Conservation (phyloP, 1,140 invertebrate species). For the Sycobia sp. region DNA sequence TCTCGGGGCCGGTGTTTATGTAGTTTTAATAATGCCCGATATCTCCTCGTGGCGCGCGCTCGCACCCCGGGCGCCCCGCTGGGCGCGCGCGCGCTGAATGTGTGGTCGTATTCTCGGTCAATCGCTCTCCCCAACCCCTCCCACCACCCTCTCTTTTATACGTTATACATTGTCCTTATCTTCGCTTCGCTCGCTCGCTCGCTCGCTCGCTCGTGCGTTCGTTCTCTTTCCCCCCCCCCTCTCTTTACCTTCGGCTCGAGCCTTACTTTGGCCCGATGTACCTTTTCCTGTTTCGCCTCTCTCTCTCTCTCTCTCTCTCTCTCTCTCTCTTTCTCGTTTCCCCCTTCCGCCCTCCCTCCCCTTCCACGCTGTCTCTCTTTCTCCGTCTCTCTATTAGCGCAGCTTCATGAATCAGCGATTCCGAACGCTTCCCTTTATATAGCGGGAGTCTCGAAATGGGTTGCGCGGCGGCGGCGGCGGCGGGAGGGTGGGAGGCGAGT, state of each 20-base stretch:
- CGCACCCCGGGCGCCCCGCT: conserved; percentile 50
- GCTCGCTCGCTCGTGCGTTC: conserved; percentile 7
- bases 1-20: conserved; percentile 54
- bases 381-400: conserved; percentile 27
- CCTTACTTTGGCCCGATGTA: too few relatives aligned
- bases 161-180: conserved; percentile 46
- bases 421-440: conserved; percentile 7
- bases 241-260: not conserved
- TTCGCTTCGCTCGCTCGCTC: conserved; percentile 37
- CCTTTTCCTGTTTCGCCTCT: too few relatives aligned
- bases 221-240: conserved; percentile 21
- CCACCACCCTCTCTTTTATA: too few relatives aligned
- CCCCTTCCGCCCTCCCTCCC: conserved; percentile 22
- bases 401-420: conserved; percentile 30
- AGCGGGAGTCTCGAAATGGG: not conserved
- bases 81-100: conserved; percentile 44
- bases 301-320: not conserved
- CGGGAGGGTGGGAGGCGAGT: too few relatives aligned
- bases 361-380: not conserved
- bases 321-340: not conserved
- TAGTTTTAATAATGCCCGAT: conserved; percentile 62
- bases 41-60: conserved; percentile 48
- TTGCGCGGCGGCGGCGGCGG: too few relatives aligned
- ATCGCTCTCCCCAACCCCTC: too few relatives aligned
- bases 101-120: conserved; percentile 49